Percentiles rank a stretch among this genome's conserved stretches.
Evolutionary conservation across 2,797 vertebrate species (phyloP).

Genomic region (Eupleurogrammus muticus): DNA sequence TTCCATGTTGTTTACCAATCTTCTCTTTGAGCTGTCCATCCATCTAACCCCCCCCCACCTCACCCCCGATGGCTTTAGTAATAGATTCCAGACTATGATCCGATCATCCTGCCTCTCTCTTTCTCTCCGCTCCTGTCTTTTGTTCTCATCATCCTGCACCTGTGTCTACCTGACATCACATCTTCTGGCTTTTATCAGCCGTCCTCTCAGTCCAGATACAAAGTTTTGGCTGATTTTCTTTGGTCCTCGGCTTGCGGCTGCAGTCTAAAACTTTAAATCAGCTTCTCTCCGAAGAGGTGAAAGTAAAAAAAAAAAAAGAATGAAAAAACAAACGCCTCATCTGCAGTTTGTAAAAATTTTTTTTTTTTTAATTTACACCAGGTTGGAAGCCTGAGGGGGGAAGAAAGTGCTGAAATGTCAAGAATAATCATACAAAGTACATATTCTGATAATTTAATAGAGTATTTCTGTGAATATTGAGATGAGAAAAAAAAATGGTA

Average conservation of each 20-base stretch:
- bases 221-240: constrained; percentile 20
- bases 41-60: constrained; percentile 55
- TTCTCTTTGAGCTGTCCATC: constrained; percentile 39
- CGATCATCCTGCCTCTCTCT: constrained; percentile 50
- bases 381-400: neutral
- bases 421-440: neutral
- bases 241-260: constrained; percentile 4
- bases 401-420: neutral
- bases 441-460: too few species aligned
- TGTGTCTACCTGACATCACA: constrained; percentile 43
- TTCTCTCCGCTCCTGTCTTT: constrained; percentile 24
- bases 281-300: neutral
- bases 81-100: constrained; percentile 55
- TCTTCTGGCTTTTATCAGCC: constrained; percentile 45
- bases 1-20: constrained; percentile 60
- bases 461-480: too few species aligned
- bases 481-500: too few species aligned
- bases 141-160: constrained; percentile 37
- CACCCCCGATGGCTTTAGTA: constrained; percentile 60
- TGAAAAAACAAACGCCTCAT: too few species aligned
- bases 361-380: neutral
- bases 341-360: too few species aligned
- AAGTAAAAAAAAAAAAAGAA: too few species aligned
- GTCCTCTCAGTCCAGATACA: constrained; percentile 18
- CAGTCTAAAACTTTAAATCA: constrained; percentile 8